Conservation (phyloP, 2,113 vertebrate species). For the Nycticebus coucang region DNA sequence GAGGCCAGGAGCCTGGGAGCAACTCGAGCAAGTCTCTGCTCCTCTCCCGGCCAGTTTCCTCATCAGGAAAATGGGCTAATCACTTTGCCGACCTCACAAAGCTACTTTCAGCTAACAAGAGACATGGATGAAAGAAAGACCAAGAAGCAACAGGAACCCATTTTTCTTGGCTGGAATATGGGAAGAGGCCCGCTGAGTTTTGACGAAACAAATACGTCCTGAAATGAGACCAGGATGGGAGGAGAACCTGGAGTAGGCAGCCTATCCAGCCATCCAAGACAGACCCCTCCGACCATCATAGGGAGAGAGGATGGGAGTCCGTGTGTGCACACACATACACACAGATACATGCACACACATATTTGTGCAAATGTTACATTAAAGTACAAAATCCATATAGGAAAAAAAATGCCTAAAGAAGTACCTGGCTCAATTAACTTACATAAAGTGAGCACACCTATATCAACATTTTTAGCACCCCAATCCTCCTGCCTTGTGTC, state of each 20-base stretch:
- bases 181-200: background rate
- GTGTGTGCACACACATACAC: accelerated
- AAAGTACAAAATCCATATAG: background rate
- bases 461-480: background rate
- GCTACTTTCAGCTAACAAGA: background rate
- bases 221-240: background rate
- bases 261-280: background rate
- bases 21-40: background rate
- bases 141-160: background rate
- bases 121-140: background rate
- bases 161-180: background rate
- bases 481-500: accelerated
- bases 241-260: background rate
- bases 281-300: too few species aligned
- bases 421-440: background rate
- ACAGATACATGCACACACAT: background rate
- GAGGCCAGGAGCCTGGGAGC: accelerated
- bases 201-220: background rate
- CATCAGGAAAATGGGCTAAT: background rate
- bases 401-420: background rate
- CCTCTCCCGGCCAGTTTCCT: background rate
- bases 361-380: background rate
- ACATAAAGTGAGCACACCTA: background rate
- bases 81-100: background rate
- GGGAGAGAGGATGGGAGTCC: background rate